Evolutionary conservation across 2,113 vertebrate genomes (phyloP).

Genomic region (Ptilorrhoa leucosticta): DNA sequence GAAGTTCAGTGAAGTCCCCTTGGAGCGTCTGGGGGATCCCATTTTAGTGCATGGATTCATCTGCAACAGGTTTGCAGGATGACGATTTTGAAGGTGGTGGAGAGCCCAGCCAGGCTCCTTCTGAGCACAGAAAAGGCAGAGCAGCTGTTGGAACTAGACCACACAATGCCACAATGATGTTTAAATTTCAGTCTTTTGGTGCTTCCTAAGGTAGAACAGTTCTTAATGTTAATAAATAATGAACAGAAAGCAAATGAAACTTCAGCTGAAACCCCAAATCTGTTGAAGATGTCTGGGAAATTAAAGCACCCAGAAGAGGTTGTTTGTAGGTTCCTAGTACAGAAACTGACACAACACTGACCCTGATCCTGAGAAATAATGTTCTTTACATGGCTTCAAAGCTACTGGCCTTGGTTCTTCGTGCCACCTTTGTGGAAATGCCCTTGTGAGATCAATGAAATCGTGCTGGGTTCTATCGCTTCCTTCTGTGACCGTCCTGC

Average conservation of each 20-base stretch:
- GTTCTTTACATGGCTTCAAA: background rate
- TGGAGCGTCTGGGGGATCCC: background rate
- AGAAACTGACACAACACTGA: background rate
- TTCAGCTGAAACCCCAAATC: background rate
- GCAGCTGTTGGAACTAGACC: background rate
- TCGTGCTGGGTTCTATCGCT: background rate
- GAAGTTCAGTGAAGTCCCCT: background rate
- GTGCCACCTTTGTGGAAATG: background rate
- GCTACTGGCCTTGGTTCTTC: background rate
- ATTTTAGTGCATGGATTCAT: background rate
- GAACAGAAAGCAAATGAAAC: background rate
- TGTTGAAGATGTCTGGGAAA: background rate
- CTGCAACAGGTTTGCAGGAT: background rate
- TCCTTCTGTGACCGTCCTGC: background rate
- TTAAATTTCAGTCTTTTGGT: background rate
- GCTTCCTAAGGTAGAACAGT: background rate
- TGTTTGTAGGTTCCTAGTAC: background rate
- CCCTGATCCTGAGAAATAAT: background rate
- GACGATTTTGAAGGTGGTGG: background rate
- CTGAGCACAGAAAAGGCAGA: background rate
- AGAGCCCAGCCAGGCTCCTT: background rate
- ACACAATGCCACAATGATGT: too few relatives aligned
- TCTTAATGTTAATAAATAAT: background rate
- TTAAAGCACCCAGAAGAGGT: background rate
- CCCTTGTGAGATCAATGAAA: background rate